phyloP scores from a whole-genome alignment of 2,113 vertebrate species.

The Ailurus styani region DNA sequence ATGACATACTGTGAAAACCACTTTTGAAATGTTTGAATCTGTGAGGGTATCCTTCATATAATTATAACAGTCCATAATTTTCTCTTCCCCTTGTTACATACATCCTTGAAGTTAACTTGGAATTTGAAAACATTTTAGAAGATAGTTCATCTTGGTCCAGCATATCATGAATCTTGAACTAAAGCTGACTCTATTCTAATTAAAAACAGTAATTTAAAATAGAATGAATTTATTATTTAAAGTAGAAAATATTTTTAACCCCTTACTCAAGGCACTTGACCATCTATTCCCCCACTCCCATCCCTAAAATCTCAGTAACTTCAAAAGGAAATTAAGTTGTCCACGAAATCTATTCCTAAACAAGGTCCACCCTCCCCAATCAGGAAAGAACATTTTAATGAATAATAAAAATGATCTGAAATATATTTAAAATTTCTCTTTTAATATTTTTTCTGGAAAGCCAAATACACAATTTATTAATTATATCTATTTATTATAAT shows the following conservation, averaged over 20 bases:
- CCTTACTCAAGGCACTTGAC: background rate
- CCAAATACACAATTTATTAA: background rate
- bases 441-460: conserved; percentile 28
- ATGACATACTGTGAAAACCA: background rate
- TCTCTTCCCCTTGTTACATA: background rate
- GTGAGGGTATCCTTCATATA: background rate
- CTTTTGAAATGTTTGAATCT: background rate
- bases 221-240: conserved; percentile 25
- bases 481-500: background rate
- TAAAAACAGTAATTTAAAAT: conserved; percentile 26
- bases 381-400: background rate
- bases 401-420: conserved; percentile 14
- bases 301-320: background rate
- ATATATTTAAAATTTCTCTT: background rate
- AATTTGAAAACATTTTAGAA: conserved; percentile 33
- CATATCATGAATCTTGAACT: background rate
- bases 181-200: background rate
- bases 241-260: conserved; percentile 1
- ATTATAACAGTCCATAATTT: background rate
- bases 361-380: background rate
- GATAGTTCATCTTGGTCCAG: background rate
- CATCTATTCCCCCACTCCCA: background rate
- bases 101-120: background rate
- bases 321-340: background rate
- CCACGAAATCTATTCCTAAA: background rate